phyloP scores from a whole-genome alignment of 2,797 vertebrate species.

The Chaetodon trifasciatus region DNA sequence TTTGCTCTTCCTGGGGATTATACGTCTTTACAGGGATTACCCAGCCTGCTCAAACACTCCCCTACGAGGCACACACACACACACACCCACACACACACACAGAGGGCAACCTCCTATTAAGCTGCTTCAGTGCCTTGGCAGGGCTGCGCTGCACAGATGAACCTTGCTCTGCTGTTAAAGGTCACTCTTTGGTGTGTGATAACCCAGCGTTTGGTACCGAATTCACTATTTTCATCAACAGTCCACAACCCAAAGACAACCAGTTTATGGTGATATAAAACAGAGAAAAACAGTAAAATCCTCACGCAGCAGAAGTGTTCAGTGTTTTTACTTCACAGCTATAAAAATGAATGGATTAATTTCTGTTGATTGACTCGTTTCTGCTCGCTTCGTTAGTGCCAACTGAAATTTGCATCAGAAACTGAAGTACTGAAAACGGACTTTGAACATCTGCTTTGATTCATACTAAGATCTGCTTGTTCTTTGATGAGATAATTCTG shows the following conservation, averaged over 20 bases:
- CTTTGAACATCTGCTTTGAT: background rate
- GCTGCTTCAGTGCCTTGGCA: slow-evolving; percentile 31
- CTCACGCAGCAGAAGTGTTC: background rate
- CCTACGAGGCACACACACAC: slow-evolving; percentile 40
- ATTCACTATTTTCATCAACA: background rate
- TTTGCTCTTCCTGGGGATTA: slow-evolving; percentile 86
- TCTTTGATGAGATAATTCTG: background rate
- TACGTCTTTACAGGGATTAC: slow-evolving; percentile 85
- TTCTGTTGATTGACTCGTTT: background rate
- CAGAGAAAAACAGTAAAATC: background rate
- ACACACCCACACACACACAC: slow-evolving; percentile 48
- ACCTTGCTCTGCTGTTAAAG: background rate
- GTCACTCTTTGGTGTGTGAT: background rate
- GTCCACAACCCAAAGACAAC: background rate
- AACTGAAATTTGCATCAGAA: background rate
- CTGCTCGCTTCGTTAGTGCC: no score
- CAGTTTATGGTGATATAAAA: background rate
- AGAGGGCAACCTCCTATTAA: slow-evolving; percentile 44
- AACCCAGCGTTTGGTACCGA: background rate
- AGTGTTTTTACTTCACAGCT: background rate
- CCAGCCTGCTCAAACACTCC: slow-evolving; percentile 77
- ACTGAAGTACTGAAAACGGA: background rate
- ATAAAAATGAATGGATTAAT: background rate
- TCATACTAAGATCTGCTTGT: background rate
- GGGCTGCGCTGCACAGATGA: slow-evolving; percentile 8